Evolutionary conservation across 64 coral and sea anemone species (phyloP), one percentile per base, ranked within the genome.

Genomic region (Porites australiensis): DNA sequence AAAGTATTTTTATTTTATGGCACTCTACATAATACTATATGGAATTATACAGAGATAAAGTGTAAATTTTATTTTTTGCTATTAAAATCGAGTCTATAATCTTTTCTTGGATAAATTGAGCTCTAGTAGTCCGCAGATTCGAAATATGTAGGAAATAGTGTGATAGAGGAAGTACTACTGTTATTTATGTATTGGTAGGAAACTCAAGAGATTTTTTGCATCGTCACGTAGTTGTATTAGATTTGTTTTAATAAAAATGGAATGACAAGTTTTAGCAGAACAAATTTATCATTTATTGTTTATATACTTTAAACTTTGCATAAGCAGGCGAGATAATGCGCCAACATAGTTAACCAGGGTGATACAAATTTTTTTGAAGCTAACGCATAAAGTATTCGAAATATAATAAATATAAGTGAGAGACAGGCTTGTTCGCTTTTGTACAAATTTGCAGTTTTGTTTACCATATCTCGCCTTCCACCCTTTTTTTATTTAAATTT

Each of bases 61-160:
- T 97, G 95, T 97, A 97, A 94, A 97, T 97, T 97, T 97, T 97
- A 97, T 97, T 97, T 97, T 97, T 97, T 97, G 95, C 95, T 97
- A 97, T 97, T 97, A 97, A 97, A 97, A 89, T 90, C 77, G 89
- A 87, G 77, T 97, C 93, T 97, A 97, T 96, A 96, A 83, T 88
- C 77, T 94, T 74, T 84, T 81, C 92, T 89, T 94, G 88, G 87
- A 87, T 89, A 74, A 55, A 82, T 27, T 89, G 79, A 80, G 88
- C 87, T 79, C 63, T 83, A 75, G 48, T 89, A 78, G 74, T 89
- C 79, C 88, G 27, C 61, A 82, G 54, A 75, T 66, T 51, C 72
- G 52, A 93, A 63, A 50, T 44, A 66, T 84, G 82, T 88, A 65
- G 75, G 77, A 73, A 83, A 74, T 83, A 59, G 79, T 71, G 88